Base-by-base conservation (phyloP, 2,888 invertebrate species). In the Ischnura elegans region DNA sequence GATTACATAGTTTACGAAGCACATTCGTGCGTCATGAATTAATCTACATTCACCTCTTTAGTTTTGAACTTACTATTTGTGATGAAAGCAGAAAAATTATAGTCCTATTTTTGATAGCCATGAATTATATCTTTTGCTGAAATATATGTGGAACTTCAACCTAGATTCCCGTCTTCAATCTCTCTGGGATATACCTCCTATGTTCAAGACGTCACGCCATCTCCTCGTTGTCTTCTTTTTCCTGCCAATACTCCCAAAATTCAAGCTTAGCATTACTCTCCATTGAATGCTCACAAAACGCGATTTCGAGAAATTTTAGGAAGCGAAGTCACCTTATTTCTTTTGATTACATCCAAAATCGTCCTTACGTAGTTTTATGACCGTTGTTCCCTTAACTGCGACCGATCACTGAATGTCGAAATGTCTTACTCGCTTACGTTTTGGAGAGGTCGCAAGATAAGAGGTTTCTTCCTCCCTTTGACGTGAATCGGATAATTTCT, bases 401-500 rank as follows among this genome's bases (percentile, higher is more conserved):
- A 42, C 42, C 87, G 55, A 87, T 87, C 61, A 16, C 87, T 55
- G 51, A 42, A 36, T 42, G 29, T 29, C 21, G 21, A 87, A 87
- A 87, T 87, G 87, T 87, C 87, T 87, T 87, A 87, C 51, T 87
- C 55, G 36, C n/a, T 10, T 55, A 29, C 16, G 76, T 10, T 13
- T 36, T 36, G 29, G 36, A 76, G 76, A 13, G 76, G 76, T 36
- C 36, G 36, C 36, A 36, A 66, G 66, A 66, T 8, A n/a, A n/a
- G n/a, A n/a, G n/a, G n/a, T n/a, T n/a, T n/a, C n/a, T n/a, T n/a
- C n/a, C n/a, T n/a, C n/a, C n/a, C n/a, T n/a, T n/a, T n/a, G n/a
- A n/a, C n/a, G n/a, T n/a, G n/a, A n/a, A n/a, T n/a, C 29, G 29
- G 29, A n/a, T 16, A 29, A 8, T 76, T 76, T 29, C 36, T 76